Conservation (phyloP, 2,797 vertebrate species). For the Halcyon badia region DNA sequence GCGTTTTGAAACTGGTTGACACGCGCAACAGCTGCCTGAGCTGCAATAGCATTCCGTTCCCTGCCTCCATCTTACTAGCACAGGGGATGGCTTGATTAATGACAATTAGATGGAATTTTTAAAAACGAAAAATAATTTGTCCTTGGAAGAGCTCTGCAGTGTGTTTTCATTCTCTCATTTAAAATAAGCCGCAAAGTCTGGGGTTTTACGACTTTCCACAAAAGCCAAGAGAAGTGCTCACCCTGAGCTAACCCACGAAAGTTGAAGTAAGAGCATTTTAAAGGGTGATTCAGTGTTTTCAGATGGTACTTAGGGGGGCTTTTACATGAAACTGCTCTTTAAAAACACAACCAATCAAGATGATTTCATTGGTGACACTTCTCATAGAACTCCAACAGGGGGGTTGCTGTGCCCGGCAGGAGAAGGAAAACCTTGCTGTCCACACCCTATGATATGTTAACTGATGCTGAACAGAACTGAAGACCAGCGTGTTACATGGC, state of each 20-base stretch:
- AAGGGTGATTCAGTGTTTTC: constrained; percentile 4
- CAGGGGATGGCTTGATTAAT: constrained; percentile 43
- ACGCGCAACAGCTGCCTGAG: constrained; percentile 58
- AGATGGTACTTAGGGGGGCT: not conserved
- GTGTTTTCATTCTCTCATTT: not conserved
- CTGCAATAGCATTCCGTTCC: constrained; percentile 9
- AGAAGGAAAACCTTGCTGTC: not conserved
- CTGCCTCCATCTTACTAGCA: not conserved
- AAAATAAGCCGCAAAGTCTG: constrained; percentile 12
- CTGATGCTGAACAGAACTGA: not conserved
- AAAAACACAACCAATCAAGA: not conserved
- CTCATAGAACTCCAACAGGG: not conserved
- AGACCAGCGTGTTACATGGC: not conserved
- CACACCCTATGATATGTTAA: fast-evolving
- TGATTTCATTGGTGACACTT: not conserved
- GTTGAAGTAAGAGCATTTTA: not conserved
- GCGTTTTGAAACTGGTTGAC: constrained; percentile 36
- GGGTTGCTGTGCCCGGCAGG: fast-evolving
- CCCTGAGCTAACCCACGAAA: not conserved
- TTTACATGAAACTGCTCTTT: not conserved
- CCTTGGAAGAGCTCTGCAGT: not conserved
- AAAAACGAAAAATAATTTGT: constrained; percentile 25
- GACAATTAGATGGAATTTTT: constrained; percentile 10
- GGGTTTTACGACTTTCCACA: not conserved
- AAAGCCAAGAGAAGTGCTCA: not conserved